Conservation (phyloP, 2,113 vertebrate genomes). For the Bucco capensis region DNA sequence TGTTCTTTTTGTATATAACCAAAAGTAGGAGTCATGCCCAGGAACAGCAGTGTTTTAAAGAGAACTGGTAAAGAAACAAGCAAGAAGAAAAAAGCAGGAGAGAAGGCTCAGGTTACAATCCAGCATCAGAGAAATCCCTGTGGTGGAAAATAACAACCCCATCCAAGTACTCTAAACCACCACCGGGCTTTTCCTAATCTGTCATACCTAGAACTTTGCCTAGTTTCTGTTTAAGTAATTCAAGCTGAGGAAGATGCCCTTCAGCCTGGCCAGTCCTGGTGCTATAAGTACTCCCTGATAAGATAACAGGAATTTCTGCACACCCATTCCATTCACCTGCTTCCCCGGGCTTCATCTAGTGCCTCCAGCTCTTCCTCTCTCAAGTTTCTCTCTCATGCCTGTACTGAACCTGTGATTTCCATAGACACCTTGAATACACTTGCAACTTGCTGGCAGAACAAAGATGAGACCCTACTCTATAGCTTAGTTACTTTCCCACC, state of each 20-base stretch:
- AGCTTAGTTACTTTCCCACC: not conserved
- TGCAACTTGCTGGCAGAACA: not conserved
- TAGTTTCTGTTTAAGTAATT: slow-evolving; percentile 10
- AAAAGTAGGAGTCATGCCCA: not conserved
- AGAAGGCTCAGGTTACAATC: not conserved
- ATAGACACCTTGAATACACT: not conserved
- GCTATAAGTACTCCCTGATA: not conserved
- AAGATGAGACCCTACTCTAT: not conserved
- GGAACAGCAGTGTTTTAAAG: not conserved
- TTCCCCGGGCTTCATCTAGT: not conserved
- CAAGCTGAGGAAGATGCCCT: not conserved
- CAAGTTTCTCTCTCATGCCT: not conserved
- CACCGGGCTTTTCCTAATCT: slow-evolving; percentile 4
- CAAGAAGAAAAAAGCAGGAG: not conserved
- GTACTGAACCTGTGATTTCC: not conserved
- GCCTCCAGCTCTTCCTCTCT: not conserved
- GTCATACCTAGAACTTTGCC: not conserved
- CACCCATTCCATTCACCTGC: not conserved
- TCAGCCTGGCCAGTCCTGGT: not conserved
- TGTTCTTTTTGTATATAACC: not conserved
- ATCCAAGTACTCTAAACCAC: not conserved
- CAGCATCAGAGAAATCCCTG: not conserved
- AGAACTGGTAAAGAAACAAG: not conserved
- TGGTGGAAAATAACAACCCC: not conserved
- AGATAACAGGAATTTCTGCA: not conserved